phyloP scores from a whole-genome alignment of 2,797 vertebrate species.

The Gymnoscopelus microlampas region DNA sequence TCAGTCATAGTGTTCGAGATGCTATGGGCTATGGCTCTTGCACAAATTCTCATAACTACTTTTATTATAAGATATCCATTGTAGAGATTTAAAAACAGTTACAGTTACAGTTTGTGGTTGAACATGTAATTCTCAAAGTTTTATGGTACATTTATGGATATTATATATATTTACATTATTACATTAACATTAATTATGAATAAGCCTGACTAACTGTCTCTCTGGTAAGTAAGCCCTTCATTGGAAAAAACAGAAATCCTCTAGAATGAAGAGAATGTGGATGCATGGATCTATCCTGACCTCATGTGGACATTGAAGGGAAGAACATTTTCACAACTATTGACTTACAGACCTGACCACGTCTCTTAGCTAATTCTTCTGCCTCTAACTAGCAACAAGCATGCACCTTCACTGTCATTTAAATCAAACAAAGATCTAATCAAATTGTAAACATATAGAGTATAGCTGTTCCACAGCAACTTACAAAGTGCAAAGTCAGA shows the following conservation, averaged over 20 bases:
- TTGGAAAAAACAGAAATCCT: too few relatives aligned
- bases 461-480: too few relatives aligned
- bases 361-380: too few relatives aligned
- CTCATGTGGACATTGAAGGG: conserved; percentile 56
- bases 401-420: too few relatives aligned
- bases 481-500: too few relatives aligned
- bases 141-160: conserved; percentile 11
- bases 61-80: conserved; percentile 43
- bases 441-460: too few relatives aligned
- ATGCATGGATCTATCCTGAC: conserved; percentile 60
- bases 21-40: conserved; percentile 17
- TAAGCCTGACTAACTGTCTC: too few relatives aligned
- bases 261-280: neutral
- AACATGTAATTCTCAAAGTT: conserved; percentile 19
- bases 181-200: too few relatives aligned
- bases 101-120: conserved; percentile 28
- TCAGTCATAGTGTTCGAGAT: conserved; percentile 33
- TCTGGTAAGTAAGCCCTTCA: neutral
- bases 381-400: too few relatives aligned
- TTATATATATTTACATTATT: neutral
- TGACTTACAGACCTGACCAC: neutral
- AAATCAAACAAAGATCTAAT: too few relatives aligned
- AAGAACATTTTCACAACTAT: conserved; percentile 27
- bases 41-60: conserved; percentile 44
- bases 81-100: conserved; percentile 32